Evolutionary conservation across 1,140 invertebrate species (phyloP).

Genomic region (Rhyzopertha dominica): DNA sequence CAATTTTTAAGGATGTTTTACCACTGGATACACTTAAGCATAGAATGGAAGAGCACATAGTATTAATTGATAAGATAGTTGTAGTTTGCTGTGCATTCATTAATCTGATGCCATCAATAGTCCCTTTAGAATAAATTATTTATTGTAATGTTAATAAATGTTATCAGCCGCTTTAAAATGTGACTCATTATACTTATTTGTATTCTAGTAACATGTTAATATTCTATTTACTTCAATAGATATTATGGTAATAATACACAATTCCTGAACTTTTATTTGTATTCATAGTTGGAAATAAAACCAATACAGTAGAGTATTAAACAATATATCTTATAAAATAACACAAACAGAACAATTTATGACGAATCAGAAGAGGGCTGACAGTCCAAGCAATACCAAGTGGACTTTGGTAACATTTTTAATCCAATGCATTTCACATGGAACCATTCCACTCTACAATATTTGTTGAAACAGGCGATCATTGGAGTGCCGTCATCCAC

Average conservation of each 20-base stretch:
- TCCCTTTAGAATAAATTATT: background rate
- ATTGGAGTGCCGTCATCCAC: constrained; percentile 11
- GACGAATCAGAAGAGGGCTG: no score
- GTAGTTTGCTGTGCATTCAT: background rate
- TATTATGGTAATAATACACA: no score
- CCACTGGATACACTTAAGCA: background rate
- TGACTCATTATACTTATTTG: background rate
- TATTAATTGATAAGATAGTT: constrained; percentile 2
- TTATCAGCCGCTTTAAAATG: no score
- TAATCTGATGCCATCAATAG: constrained; percentile 1
- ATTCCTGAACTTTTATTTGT: no score
- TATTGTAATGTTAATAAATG: no score
- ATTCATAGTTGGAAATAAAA: no score
- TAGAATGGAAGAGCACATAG: background rate
- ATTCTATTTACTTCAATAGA: no score
- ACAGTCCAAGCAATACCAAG: no score
- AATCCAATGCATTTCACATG: constrained; percentile 14
- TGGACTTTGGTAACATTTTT: no score
- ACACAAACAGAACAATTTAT: no score
- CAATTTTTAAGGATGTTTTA: background rate
- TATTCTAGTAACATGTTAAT: background rate
- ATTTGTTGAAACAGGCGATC: constrained; percentile 3
- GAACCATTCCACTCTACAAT: constrained; percentile 5
- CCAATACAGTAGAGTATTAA: no score
- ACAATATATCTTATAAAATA: no score